Conservation (phyloP, 2,797 vertebrate species). For the Bradypus variegatus region DNA sequence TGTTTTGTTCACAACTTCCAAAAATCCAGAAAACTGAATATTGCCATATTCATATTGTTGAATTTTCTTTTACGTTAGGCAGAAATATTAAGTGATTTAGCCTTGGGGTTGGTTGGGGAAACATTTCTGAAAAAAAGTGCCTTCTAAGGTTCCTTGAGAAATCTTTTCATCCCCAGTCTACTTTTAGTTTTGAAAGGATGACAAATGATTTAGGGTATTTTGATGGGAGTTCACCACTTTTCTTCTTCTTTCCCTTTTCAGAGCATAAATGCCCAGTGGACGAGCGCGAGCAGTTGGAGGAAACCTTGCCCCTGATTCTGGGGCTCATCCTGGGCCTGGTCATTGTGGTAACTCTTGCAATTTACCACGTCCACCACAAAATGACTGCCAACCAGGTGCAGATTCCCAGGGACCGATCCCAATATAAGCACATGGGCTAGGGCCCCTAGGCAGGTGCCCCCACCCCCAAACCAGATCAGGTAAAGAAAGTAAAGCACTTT, state of each 20-base stretch:
- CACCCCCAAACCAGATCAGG: slow-evolving; percentile 30
- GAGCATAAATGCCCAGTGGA: slow-evolving; percentile 92
- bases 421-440: slow-evolving; percentile 98
- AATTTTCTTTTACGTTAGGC: background rate
- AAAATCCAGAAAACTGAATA: background rate
- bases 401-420: slow-evolving; percentile 91
- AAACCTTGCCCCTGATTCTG: slow-evolving; percentile 90
- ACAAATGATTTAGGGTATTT: background rate
- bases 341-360: slow-evolving; percentile 86
- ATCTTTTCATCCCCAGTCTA: background rate
- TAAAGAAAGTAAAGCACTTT: slow-evolving; percentile 70
- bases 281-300: slow-evolving; percentile 92
- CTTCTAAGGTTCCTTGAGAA: background rate
- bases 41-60: background rate
- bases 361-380: slow-evolving; percentile 97
- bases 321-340: slow-evolving; percentile 89
- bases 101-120: background rate
- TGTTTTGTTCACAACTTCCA: background rate
- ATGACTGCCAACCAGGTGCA: slow-evolving; percentile 88
- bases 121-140: background rate
- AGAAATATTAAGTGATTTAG: background rate
- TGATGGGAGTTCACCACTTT: background rate
- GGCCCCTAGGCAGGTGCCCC: background rate
- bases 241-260: slow-evolving; percentile 58
- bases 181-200: background rate